Evolutionary conservation across 2,888 invertebrate genomes (phyloP), one percentile per base, ranked within the genome.

Genomic region (Zygaena filipendulae): DNA sequence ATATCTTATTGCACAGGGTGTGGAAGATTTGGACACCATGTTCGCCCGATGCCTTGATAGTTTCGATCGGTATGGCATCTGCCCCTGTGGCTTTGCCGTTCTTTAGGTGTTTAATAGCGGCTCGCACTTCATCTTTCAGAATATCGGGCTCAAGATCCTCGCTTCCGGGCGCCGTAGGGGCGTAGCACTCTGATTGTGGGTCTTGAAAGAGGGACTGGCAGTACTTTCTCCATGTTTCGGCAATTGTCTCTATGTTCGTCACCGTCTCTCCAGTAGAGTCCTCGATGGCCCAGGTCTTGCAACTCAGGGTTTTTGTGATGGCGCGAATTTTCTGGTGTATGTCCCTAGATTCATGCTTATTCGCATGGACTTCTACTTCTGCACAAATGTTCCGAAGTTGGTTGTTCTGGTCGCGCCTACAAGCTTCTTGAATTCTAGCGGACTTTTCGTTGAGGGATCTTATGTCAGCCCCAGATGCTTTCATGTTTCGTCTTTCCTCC

Each of bases 61-160:
- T 22, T 12, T 30, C 27, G 12, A 23, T 31, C 21, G 12, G 33
- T 3, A 34, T 30, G 4, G 14, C 13, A 12, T 34, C 27, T 11
- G 2, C 6, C 5, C 27, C 27, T 14, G n/a, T 14, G 18, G 22
- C 30, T 13, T 28, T 34, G 5, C 23, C 13, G 2, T 11, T 19
- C 14, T 28, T 34, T 6, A 34, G 30, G 20, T 33, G 30, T 12
- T 27, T 21, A 10, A 30, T 25, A 4, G 30, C 25, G 9, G 27
- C 30, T 18, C 18, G 7, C 4, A 30, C 7, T 25, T 33, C 27
- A 3, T 12, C 10, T 11, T 13, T 27, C 3, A 30, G 10, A 11
- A 33, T 20, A 10, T 10, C 4, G 3, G 33, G 33, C 13, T 29
- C 29, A n/a, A n/a, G n/a, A n/a, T 21, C 13, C n/a, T n/a, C n/a